Base-by-base conservation (phyloP, 53 echinoderm and acorn worm genomes). In the Henricia sp. region DNA sequence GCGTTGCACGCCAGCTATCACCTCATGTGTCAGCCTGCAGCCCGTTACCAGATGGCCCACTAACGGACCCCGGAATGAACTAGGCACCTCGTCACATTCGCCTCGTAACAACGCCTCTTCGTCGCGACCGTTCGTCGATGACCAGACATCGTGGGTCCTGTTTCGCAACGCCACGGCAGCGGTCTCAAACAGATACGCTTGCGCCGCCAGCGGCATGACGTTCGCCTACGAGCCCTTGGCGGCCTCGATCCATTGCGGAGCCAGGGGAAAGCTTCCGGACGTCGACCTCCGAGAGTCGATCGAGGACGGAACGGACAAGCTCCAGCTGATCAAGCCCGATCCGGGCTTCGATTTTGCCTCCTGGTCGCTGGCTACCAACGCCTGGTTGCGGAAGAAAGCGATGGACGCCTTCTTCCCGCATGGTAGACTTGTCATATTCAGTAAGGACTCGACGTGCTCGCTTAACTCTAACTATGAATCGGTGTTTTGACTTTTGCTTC, bases 301-400 rank as follows among this genome's bases (percentile, higher is more conserved):
- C 20, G 6, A 19, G 14, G 70, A 69, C 27, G 44, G 70, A 13
- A 4, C 1, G 28, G 70, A 69, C 12, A 69, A 24, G 27, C 26
- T 69, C 21, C 20, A 39, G 26, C 70, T 69, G 11, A 40, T 21
- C 55, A 55, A 41, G 3, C 40, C 29, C 20, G 6, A 26, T 20
- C 24, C 39, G 20, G 70, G 21, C 24, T 6, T 39, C 24, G 3
- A 38, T 43, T 41, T 69, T 43, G 20, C 6, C 43, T 43, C 70
- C 19, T 69, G 70, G 70, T 69, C 40, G 2, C 8, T 69, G 70
- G 43, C 70, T 27, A 69, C 70, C 44, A 69, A 69, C 27, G 70
- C 70, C 9, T 69, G 70, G 70, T 20, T 69, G 17, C n/a, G 70
- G n/a, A 39, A 69, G 70, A 69, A 69, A 19, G 10, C 43, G 20